Base-by-base conservation (phyloP, 2,113 vertebrate species). In the Ramphastos sulfuratus region DNA sequence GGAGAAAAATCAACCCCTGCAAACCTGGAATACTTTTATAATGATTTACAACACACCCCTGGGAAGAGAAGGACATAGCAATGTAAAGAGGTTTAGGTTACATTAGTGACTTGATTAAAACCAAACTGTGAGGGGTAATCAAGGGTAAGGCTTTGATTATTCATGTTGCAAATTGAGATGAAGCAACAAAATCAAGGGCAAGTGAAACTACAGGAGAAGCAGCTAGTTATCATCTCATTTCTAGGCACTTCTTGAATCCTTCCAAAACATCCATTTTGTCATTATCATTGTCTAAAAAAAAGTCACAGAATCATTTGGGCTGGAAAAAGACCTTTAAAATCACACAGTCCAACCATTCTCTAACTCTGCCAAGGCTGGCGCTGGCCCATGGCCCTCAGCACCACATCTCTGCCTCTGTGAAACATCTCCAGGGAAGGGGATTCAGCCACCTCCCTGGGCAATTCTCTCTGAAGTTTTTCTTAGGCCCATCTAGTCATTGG, bases 81-180 rank as follows among this genome's bases (percentile, higher is more conserved):
- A 76, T 1, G 6, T 39, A 71, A 80, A 85, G 50, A 93, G 66
- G 64, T 46, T 82, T 14, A 2, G 64, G 79, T 93, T 73, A 28
- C 52, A 85, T 77, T 65, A 83, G 59, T 9, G 46, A 7, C 87
- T 93, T 93, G 87, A 96, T 92, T 93, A 94, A 92, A 94, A 46
- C 42, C 52, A 82, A 89, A 85, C 11, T 25, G 7, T 31, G 80
- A 69, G 82, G 20, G 60, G 89, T 80, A 93, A 96, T 93, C 84
- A 92, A 90, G 84, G 50, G n/a, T 50, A 82, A 79, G 87, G 61
- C 74, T 92, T 89, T 89, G 59, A 96, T 95, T 94, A 87, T 82
- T 85, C 81, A 73, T 48, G 70, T 15, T 70, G 52, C 23, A n/a
- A 75, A 46, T 18, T 76, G 74, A 82, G 82, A 94, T 90, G 79